Conservation (phyloP, 2,888 invertebrate species). For the Ceraclea dissimilis region DNA sequence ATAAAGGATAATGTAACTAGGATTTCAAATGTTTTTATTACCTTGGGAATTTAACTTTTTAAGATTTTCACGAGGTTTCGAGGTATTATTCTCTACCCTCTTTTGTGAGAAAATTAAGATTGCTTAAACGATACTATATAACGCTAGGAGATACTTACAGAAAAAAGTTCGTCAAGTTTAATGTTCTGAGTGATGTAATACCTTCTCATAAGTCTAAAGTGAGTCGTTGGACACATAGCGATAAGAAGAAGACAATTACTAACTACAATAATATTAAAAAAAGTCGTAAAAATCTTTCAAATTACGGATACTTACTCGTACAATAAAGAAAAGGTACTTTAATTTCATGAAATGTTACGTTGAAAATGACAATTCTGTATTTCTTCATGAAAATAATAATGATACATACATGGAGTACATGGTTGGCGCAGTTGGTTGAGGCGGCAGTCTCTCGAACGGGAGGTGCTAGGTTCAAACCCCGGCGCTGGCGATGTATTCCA, state of each 20-base stretch:
- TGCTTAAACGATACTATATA: neutral
- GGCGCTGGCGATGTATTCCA: no score
- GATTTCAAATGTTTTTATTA: constrained; percentile 6
- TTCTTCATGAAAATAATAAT: no score
- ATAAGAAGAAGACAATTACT: neutral
- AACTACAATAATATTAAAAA: neutral
- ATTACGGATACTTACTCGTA: no score
- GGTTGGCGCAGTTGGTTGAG: no score
- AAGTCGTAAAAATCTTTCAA: neutral
- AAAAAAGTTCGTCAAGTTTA: neutral
- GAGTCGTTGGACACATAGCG: neutral
- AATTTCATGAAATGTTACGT: no score
- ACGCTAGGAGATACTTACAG: neutral
- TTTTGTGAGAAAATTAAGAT: constrained; percentile 1
- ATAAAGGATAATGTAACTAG: constrained; percentile 13
- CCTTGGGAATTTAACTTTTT: constrained; percentile 6
- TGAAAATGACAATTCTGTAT: no score
- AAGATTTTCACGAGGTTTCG: neutral
- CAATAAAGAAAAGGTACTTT: no score
- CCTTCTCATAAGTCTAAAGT: neutral
- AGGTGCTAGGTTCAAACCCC: no score
- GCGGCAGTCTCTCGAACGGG: no score
- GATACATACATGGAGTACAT: no score
- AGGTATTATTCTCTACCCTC: neutral
- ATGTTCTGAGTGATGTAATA: neutral